Evolutionary conservation across 2,888 invertebrate species (phyloP).

Genomic region (Cactoblastis cactorum): DNA sequence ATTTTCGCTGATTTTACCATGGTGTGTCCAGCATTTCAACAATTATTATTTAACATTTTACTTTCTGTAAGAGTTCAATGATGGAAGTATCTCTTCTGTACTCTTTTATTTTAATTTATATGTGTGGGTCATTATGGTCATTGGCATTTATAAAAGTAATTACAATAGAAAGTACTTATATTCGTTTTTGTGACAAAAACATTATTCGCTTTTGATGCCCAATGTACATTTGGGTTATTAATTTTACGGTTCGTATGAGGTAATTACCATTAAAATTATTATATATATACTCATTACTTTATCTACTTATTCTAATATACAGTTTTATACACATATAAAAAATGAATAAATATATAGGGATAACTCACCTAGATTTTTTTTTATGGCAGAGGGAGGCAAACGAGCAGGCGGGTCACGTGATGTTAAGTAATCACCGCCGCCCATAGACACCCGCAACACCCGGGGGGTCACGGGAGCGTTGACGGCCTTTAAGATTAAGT

Average conservation of each 20-base stretch:
- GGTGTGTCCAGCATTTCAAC: too few species aligned
- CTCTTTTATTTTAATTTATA: constrained; percentile 12
- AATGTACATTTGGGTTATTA: constrained; percentile 15
- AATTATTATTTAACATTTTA: too few species aligned
- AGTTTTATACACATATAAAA: neutral
- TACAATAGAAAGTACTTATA: constrained; percentile 27
- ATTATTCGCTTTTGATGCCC: constrained; percentile 17
- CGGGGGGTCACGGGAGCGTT: too few species aligned
- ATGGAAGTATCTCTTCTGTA: neutral
- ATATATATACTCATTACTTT: constrained; percentile 15
- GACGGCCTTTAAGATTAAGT: too few species aligned
- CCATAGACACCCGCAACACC: too few species aligned
- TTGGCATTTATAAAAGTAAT: constrained; percentile 29
- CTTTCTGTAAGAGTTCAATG: too few species aligned
- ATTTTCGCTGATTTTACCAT: too few species aligned
- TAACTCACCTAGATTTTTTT: too few species aligned
- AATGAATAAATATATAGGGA: too few species aligned
- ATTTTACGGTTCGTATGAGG: constrained; percentile 16
- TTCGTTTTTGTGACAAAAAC: constrained; percentile 26
- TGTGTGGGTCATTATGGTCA: constrained; percentile 26
- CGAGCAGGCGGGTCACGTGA: too few species aligned
- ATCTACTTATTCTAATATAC: neutral
- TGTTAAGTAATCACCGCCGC: too few species aligned
- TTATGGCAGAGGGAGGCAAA: too few species aligned
- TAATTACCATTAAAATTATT: constrained; percentile 13